phyloP scores from a whole-genome alignment of 2,113 vertebrate species.

The Benitochromis conjunctus region DNA sequence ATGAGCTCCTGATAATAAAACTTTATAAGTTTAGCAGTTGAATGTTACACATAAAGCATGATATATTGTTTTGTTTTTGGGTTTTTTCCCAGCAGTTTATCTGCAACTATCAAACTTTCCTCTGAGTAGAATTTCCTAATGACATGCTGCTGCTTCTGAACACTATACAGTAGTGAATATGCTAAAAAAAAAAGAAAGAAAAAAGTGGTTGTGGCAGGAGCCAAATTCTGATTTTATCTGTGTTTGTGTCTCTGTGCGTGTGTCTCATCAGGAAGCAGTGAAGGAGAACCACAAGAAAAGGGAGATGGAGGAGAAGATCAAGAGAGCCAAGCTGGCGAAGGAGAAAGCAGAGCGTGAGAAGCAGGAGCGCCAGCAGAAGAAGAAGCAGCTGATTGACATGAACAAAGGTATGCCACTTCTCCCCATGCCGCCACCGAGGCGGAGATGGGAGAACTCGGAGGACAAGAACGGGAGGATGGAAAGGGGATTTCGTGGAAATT shows the following conservation, averaged over 20 bases:
- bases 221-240: conserved; percentile 46
- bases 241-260: conserved; percentile 12
- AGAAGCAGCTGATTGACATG: conserved; percentile 97
- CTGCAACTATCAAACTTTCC: conserved; percentile 43
- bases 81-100: conserved; percentile 17
- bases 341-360: conserved; percentile 97
- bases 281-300: conserved; percentile 96
- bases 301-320: conserved; percentile 95
- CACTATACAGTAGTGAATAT: conserved; percentile 19
- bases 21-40: neutral
- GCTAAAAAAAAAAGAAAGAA: neutral
- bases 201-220: conserved; percentile 31
- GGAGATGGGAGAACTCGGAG: conserved; percentile 8
- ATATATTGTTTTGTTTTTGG: conserved; percentile 40
- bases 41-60: neutral
- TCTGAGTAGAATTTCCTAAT: conserved; percentile 50
- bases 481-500: conserved; percentile 17
- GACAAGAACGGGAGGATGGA: neutral
- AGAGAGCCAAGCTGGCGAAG: conserved; percentile 94
- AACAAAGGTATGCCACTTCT: conserved; percentile 87
- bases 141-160: conserved; percentile 24
- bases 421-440: conserved; percentile 16
- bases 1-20: neutral
- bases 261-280: conserved; percentile 83
- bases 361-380: conserved; percentile 92